phyloP scores from a whole-genome alignment of 2,888 invertebrate genomes.

The Apamea crenata region DNA sequence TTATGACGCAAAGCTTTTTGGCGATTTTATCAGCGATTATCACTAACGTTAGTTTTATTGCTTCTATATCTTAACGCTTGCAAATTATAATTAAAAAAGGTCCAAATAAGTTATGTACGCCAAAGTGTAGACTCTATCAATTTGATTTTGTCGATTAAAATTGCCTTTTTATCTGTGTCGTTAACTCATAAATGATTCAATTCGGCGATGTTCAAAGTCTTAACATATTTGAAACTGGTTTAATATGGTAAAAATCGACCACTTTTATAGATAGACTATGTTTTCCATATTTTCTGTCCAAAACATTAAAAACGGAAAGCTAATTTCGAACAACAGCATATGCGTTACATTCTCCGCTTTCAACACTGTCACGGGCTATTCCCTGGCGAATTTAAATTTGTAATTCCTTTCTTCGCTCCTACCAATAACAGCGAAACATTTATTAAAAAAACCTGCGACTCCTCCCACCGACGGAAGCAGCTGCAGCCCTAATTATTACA shows the following conservation, averaged over 20 bases:
- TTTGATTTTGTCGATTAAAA: constrained; percentile 43
- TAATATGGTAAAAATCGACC: not conserved
- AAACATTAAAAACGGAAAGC: constrained; percentile 42
- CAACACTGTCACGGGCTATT: constrained; percentile 81
- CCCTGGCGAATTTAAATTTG: constrained; percentile 89
- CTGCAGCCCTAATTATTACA: constrained; percentile 88
- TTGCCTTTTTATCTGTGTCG: constrained; percentile 42
- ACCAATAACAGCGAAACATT: constrained; percentile 86
- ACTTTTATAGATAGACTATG: constrained; percentile 25
- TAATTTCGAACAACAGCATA: constrained; percentile 78
- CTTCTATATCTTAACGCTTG: constrained; percentile 45
- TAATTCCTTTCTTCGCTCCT: constrained; percentile 84
- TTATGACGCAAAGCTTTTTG: constrained; percentile 54
- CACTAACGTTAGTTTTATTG: constrained; percentile 54
- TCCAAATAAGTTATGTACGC: constrained; percentile 43
- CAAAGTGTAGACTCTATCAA: constrained; percentile 31
- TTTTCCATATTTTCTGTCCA: constrained; percentile 10
- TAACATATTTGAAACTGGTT: constrained; percentile 23
- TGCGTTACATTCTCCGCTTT: constrained; percentile 86
- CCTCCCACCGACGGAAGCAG: constrained; percentile 89
- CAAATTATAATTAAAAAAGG: constrained; percentile 53
- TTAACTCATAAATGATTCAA: constrained; percentile 43
- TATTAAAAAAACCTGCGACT: constrained; percentile 83
- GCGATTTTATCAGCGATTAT: constrained; percentile 63
- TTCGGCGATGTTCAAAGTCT: constrained; percentile 29